Base-by-base conservation (phyloP, 2,797 vertebrate genomes). In the Parauchenoglanis ngamensis region DNA sequence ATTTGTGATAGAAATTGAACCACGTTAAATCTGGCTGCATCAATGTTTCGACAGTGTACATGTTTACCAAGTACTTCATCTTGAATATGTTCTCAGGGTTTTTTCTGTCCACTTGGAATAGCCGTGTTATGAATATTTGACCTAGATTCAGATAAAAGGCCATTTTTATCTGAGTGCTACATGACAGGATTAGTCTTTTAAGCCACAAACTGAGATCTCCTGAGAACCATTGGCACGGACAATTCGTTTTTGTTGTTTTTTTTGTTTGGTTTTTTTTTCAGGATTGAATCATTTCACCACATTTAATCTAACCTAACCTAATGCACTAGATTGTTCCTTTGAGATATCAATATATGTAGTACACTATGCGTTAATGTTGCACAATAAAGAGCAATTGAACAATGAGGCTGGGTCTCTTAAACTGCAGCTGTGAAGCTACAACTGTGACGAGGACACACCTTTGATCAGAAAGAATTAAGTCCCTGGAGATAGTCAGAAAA, bases 131-230 rank as follows among this genome's bases (percentile, higher is more conserved):
- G 17, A 56, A 57, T 40, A 80, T 80, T 25, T 44, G 10, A 61
- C 78, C 78, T n/a, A 80, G 35, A 80, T 80, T 80, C 35, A 17
- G 35, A 80, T 63, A 80, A 80, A 80, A 63, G 78, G 21, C 28
- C 56, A 80, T 57, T 57, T 77, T 35, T 35, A 23, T 59, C 78
- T 61, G 12, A 80, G 57, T 17, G 78, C 78, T 80, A 59, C 77
- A 59, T 35, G 19, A 79, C 52, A 59, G 10, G 52, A 28, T 21
- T 78, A 28, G 49, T 79, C 54, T 57, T 31, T 79, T 76, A 77
- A 77, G 1, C 49, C 49, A 75, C 21, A 70, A 70, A 70, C 40
- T 73, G 10, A 73, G 6, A 28, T 80, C 31, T 80, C 77, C 21
- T 61, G 56, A 61, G 56, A 59, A 13, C 7, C 11, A 4, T 23